Evolutionary conservation across 2,113 vertebrate genomes (phyloP), one percentile per base, ranked within the genome.

Genomic region (Corythaixoides concolor): DNA sequence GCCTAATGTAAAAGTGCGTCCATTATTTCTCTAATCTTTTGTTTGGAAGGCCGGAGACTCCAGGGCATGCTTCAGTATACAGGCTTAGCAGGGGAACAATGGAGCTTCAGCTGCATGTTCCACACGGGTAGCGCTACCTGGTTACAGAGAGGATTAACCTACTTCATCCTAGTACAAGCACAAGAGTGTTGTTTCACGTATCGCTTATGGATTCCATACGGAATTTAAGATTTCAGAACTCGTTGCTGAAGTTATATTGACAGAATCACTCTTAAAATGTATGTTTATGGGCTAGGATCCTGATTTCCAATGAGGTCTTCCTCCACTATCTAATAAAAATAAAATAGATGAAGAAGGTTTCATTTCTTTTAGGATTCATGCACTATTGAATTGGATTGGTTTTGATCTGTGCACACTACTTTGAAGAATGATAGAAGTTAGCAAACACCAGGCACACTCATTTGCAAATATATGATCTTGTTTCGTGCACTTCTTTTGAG

Each of bases 161-260:
- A 15, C 37, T 79, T 28, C 55, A 20, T 35, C 9, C 10, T 27
- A 33, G n/a, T n/a, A 19, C 3, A 50, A 85, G 14, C 53, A 68
- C 27, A 26, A 3, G 33, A 33, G 8, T 67, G 27, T 32, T 77
- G 45, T 62, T 84, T 78, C 47, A 56, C 6, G 0, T 26, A 19
- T 39, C 21, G 15, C 43, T 81, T 69, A 24, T 0, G 1, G 39
- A 33, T 78, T 74, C 41, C 15, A 12, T 33, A 13, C 8, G 13
- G 55, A 74, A 47, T 32, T 69, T 28, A 66, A 41, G 70, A 49
- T 45, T 70, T 75, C 52, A 74, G 50, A 64, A 52, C 9, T 80
- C 0, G 0, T 11, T 76, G 3, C 33, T 72, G 37, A 50, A 63
- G 45, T 72, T 39, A 23, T 16, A 12, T 63, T 60, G 59, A 4